phyloP scores from a whole-genome alignment of 1,140 invertebrate genomes.

The Zaprionus tsacasi region DNA sequence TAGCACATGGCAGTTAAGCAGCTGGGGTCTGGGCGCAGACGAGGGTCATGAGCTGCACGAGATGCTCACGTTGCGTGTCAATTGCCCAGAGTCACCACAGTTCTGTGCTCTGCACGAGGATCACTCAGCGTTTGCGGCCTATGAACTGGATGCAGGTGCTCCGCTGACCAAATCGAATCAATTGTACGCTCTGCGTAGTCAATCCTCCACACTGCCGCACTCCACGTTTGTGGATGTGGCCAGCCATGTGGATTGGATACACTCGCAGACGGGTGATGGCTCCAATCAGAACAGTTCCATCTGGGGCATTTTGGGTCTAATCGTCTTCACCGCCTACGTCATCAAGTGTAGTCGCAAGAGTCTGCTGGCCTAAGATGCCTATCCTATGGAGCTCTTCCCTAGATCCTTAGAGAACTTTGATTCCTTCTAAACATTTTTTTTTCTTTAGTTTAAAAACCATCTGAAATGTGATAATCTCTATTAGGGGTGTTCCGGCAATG shows the following conservation, averaged over 20 bases:
- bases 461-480: constrained; percentile 63
- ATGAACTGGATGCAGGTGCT: constrained; percentile 60
- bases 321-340: constrained; percentile 69
- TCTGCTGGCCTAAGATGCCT: constrained; percentile 4
- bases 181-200: constrained; percentile 31
- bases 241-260: constrained; percentile 71
- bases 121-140: neutral
- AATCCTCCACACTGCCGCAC: neutral
- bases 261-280: constrained; percentile 60
- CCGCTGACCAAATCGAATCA: constrained; percentile 51
- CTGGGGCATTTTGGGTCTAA: constrained; percentile 68
- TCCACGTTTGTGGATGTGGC: constrained; percentile 63
- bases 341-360: constrained; percentile 59
- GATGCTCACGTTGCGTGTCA: constrained; percentile 42
- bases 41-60: constrained; percentile 53
- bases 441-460: neutral
- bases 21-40: constrained; percentile 45
- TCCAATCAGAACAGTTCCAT: constrained; percentile 70
- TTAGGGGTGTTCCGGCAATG: constrained; percentile 22
- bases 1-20: constrained; percentile 42
- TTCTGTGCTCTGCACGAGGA: constrained; percentile 4
- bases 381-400: neutral
- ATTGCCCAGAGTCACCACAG: constrained; percentile 27
- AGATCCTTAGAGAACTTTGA: neutral
- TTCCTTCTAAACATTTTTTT: neutral